Percentiles rank a stretch among this genome's conserved stretches.
These are phyloP conservation scores for Thinocorus orbignyianus DNA, from an alignment of 2,113 vertebrate genomes.

Conservation along the genomic window DNA sequence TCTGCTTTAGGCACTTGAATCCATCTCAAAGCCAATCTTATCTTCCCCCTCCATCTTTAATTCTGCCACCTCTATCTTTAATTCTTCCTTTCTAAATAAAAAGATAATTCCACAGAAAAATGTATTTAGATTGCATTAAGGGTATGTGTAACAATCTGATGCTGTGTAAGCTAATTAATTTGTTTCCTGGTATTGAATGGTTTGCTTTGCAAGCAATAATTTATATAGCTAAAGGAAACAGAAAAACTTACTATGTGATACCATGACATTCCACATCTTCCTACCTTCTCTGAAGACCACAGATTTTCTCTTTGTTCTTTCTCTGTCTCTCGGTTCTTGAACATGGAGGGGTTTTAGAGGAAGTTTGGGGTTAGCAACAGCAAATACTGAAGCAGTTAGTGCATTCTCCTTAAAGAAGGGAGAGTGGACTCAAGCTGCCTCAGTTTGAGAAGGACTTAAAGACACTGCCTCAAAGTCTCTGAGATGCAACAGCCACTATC, in stretches of 20 bases:
- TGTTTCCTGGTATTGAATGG: background rate
- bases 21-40: background rate
- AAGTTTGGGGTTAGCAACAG: background rate
- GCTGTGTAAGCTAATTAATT: background rate
- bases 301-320: background rate
- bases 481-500: background rate
- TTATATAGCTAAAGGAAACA: background rate
- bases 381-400: background rate
- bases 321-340: background rate
- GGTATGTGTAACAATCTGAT: background rate
- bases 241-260: background rate
- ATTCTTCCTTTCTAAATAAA: background rate
- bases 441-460: background rate
- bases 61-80: background rate
- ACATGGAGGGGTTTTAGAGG: background rate
- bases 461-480: background rate
- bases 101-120: background rate
- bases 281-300: background rate
- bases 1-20: background rate
- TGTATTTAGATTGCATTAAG: background rate
- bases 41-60: background rate
- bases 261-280: background rate
- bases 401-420: background rate
- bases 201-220: background rate
- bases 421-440: background rate